Base-by-base conservation (phyloP, 2,797 vertebrate species). In the Tangara arthus region DNA sequence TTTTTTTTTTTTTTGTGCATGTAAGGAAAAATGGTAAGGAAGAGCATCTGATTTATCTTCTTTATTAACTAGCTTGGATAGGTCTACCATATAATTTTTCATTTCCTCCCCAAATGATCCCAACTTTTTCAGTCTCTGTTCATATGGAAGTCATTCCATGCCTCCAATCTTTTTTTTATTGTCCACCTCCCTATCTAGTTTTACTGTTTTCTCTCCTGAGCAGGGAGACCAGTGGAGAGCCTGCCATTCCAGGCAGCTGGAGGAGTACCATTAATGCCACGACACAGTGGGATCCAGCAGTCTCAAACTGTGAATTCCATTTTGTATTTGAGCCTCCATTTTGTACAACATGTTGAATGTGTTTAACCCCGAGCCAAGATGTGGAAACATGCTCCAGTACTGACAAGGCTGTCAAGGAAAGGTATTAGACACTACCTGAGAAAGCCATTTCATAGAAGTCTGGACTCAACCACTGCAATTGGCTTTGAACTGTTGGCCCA, bases 121-220 rank as follows among this genome's bases (percentile, higher is more conserved):
- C 64, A 95, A 93, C 52, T 10, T 95, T 93, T 95, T 84, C 64
- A 90, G 73, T 66, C 41, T 66, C n/a, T 85, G 21, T 90, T 95
- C 93, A 95, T 95, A 93, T 97, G 96, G 93, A 95, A 96, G 87
- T 95, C 90, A 95, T 95, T 96, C 90, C 64, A 77, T 71, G 46
- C 41, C 57, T 94, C 92, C 92, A 92, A 61, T 82, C 60, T 77
- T 82, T 91, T 90, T 95, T 97, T 96, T 93, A 93, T 92, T 94
- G 79, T 95, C 89, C 90, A 90, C 75, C 86, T 93, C 49, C 46
- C 90, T 92, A 87, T 94, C 92, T 87, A 77, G 39, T 89, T 93
- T 94, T 97, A 90, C 81, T 89, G 42, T 91, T 92, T 94, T 90
- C 60, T 91, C 79, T 92, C 66, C 64, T 71, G 71, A 70, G 64